These are phyloP conservation scores for Sylvilagus floridanus DNA, from an alignment of 2,797 vertebrate genomes.

Conservation along the genomic window DNA sequence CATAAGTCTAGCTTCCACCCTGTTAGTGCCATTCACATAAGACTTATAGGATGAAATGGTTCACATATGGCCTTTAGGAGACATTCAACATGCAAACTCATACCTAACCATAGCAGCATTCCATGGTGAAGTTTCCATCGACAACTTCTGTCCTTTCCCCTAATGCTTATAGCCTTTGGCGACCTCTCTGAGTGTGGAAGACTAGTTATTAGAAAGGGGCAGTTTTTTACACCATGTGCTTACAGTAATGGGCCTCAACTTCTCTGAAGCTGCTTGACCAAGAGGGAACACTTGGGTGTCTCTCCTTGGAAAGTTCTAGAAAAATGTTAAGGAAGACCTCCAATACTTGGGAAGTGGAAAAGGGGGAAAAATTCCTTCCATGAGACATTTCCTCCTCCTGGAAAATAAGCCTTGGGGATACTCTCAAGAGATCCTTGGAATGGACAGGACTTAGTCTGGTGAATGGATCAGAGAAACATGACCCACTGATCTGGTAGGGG, in stretches of 20 bases:
- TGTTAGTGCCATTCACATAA: too few species aligned
- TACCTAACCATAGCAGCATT: too few species aligned
- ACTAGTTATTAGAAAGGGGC: background rate
- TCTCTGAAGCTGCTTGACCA: background rate
- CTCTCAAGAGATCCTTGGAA: background rate
- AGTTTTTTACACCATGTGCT: background rate
- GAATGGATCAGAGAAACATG: background rate
- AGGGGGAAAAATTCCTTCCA: background rate
- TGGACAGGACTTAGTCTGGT: background rate
- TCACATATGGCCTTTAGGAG: too few species aligned
- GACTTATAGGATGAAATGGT: too few species aligned
- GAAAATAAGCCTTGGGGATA: background rate
- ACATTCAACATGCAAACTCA: too few species aligned
- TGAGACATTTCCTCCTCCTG: background rate
- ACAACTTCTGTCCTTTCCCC: background rate
- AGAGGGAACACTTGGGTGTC: background rate
- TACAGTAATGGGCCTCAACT: background rate
- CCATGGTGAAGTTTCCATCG: background rate
- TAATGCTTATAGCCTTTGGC: background rate
- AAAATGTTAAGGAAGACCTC: background rate
- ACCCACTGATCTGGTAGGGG: rapidly evolving
- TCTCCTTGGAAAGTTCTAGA: background rate
- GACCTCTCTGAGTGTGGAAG: background rate
- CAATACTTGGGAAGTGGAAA: background rate
- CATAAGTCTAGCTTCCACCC: too few species aligned